phyloP scores from a whole-genome alignment of 2,888 invertebrate genomes.

The Cosmorhoe ocellata region DNA sequence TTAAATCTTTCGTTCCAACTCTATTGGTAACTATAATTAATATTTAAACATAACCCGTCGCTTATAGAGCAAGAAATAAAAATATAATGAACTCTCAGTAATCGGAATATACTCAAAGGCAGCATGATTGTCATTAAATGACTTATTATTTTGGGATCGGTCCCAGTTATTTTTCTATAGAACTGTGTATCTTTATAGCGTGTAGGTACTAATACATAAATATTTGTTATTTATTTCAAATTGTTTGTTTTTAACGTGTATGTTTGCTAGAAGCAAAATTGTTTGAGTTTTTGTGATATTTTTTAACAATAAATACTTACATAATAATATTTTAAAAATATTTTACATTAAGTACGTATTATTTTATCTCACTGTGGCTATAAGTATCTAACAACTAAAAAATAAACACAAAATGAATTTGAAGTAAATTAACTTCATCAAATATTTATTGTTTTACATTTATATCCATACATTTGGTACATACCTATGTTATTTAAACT shows the following conservation, averaged over 20 bases:
- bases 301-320: constrained; percentile 22
- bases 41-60: too few relatives aligned
- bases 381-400: too few relatives aligned
- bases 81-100: not conserved
- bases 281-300: constrained; percentile 36
- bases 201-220: constrained; percentile 1
- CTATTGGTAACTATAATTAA: too few relatives aligned
- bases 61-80: not conserved
- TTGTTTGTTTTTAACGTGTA: constrained; percentile 22
- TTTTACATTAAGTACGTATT: too few relatives aligned
- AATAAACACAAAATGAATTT: not conserved
- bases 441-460: constrained; percentile 33
- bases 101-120: constrained; percentile 5
- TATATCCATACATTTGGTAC: constrained; percentile 32
- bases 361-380: too few relatives aligned
- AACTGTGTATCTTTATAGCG: too few relatives aligned
- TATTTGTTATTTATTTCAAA: constrained; percentile 16
- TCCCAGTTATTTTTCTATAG: not conserved
- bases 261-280: constrained; percentile 31
- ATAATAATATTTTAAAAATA: not conserved
- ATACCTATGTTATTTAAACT: constrained; percentile 12
- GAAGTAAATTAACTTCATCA: constrained; percentile 10
- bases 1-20: too few relatives aligned
- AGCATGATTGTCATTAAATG: constrained; percentile 23
- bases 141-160: constrained; percentile 4